These are phyloP conservation scores for Callyntrura sp. DNA, from an alignment of 2,888 invertebrate genomes.

Conservation along the genomic window DNA sequence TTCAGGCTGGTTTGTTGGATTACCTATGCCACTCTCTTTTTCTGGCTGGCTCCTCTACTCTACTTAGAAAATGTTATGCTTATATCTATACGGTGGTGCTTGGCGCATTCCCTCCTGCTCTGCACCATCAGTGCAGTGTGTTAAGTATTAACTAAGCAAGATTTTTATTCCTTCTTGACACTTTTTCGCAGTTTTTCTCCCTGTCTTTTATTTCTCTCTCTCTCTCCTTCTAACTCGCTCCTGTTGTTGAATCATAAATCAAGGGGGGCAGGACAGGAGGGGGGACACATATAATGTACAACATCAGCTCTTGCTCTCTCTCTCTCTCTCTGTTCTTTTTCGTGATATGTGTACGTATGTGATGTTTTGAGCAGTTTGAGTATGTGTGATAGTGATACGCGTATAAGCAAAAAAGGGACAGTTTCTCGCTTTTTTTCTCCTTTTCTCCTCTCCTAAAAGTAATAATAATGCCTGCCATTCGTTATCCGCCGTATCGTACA, in stretches of 20 bases:
- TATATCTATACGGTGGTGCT: background rate
- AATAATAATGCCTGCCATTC: slow-evolving; percentile 78
- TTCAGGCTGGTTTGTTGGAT: background rate
- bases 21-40: background rate
- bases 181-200: slow-evolving; percentile 76
- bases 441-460: slow-evolving; percentile 65
- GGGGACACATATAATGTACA: slow-evolving; percentile 69
- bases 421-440: slow-evolving; percentile 61
- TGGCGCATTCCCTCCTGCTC: slow-evolving; percentile 16
- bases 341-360: slow-evolving; percentile 53
- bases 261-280: slow-evolving; percentile 83
- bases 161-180: slow-evolving; percentile 78
- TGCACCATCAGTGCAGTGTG: background rate
- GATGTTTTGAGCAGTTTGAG: slow-evolving; percentile 30
- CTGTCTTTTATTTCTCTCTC: slow-evolving; percentile 70
- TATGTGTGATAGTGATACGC: slow-evolving; percentile 37
- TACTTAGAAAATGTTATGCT: background rate
- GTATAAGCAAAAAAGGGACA: slow-evolving; percentile 72
- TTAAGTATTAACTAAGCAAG: slow-evolving; percentile 75
- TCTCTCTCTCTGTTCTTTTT: slow-evolving; percentile 30
- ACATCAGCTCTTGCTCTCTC: slow-evolving; percentile 19
- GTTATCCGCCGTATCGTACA: slow-evolving; percentile 71
- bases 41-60: background rate
- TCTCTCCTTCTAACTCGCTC: slow-evolving; percentile 61
- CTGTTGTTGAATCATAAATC: slow-evolving; percentile 84